phyloP scores from a whole-genome alignment of 2,797 vertebrate genomes.

The Sternarchorhynchus goeldii region DNA sequence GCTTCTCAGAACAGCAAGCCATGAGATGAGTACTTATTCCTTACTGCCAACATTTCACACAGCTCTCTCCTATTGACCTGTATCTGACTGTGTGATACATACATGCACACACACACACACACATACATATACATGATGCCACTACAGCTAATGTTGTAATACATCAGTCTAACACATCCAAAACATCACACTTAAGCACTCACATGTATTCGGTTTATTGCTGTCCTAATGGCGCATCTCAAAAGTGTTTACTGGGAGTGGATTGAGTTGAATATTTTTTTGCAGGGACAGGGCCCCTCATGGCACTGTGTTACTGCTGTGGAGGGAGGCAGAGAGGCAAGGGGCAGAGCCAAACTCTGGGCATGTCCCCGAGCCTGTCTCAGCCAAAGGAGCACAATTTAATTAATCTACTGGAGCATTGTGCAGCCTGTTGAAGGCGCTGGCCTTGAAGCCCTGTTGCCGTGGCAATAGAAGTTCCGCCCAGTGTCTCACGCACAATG shows the following conservation, averaged over 20 bases:
- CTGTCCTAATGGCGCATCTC: not conserved
- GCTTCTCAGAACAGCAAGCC: not conserved
- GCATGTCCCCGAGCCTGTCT: not conserved
- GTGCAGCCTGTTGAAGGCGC: slow-evolving; percentile 59
- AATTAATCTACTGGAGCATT: slow-evolving; percentile 65
- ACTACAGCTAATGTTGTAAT: not conserved
- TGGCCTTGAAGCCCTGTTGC: slow-evolving; percentile 58
- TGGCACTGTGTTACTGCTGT: not conserved
- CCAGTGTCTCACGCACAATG: not conserved
- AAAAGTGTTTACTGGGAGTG: not conserved
- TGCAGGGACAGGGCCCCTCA: not conserved
- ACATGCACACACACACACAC: not conserved
- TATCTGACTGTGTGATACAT: slow-evolving; percentile 5
- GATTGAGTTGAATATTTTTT: not conserved
- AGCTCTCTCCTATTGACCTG: slow-evolving; percentile 15
- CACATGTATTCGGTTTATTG: slow-evolving; percentile 7
- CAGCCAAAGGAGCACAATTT: slow-evolving; percentile 56
- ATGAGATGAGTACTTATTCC: not conserved
- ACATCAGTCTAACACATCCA: not conserved
- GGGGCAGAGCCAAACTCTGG: not conserved
- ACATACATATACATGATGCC: not conserved
- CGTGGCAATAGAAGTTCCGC: slow-evolving; percentile 47
- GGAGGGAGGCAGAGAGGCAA: not conserved
- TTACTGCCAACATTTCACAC: slow-evolving; percentile 5
- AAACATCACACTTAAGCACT: not conserved